Percentiles rank a stretch among this genome's conserved stretches.
Conservation (phyloP, 2,113 vertebrate genomes). For the Bubo bubo region DNA sequence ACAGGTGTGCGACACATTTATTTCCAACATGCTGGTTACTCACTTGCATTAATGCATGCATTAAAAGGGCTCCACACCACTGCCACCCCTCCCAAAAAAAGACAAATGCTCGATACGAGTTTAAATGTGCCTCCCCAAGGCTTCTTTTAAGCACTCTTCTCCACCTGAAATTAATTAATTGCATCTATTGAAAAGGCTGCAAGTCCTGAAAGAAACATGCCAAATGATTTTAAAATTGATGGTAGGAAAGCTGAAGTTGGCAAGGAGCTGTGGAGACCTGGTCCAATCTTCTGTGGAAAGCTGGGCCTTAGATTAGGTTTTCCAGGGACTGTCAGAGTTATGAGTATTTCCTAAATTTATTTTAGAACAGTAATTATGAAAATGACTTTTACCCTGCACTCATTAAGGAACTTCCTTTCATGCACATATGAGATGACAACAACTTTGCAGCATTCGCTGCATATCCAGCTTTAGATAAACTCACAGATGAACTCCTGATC, state of each 20-base stretch:
- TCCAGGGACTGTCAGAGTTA: not conserved
- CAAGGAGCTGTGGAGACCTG: not conserved
- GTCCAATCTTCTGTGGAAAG: not conserved
- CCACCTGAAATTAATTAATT: not conserved
- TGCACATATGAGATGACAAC: rapidly evolving
- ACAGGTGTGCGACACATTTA: not conserved
- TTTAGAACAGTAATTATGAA: not conserved
- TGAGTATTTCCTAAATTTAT: not conserved
- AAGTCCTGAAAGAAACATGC: not conserved
- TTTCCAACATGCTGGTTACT: not conserved
- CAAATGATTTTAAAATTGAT: not conserved
- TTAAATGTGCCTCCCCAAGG: not conserved
- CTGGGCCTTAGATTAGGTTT: not conserved
- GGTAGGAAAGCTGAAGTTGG: not conserved
- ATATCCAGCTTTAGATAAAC: not conserved
- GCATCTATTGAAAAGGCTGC: not conserved
- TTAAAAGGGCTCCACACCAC: not conserved
- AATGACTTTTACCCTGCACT: not conserved
- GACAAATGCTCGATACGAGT: not conserved
- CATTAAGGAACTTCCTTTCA: not conserved
- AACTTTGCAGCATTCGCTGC: rapidly evolving
- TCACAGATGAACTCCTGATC: not conserved
- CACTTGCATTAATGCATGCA: not conserved
- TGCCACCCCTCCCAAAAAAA: not conserved
- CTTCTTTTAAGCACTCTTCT: not conserved